Percentiles rank a stretch among this genome's conserved stretches.
These are phyloP conservation scores for Ibycter americanus DNA, from an alignment of 2,797 vertebrate species.

Conservation along the genomic window DNA sequence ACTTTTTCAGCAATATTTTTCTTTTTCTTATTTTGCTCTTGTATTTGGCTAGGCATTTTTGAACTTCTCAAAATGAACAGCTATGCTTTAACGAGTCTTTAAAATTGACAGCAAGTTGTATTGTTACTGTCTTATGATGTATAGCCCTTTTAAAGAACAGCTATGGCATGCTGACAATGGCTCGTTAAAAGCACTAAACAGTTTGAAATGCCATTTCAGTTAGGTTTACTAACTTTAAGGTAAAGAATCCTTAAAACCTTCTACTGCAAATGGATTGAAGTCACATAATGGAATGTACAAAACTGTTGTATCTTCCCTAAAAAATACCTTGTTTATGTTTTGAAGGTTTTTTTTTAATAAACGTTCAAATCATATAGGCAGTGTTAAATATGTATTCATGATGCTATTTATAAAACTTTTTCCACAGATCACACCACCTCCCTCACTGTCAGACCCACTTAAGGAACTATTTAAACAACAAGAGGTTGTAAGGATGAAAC, in stretches of 20 bases:
- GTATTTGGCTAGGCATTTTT: not conserved
- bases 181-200: not conserved
- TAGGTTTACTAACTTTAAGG: not conserved
- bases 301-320: not conserved
- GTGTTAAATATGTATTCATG: not conserved
- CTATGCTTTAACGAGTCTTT: not conserved
- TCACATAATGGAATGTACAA: not conserved
- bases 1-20: not conserved
- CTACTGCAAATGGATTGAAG: not conserved
- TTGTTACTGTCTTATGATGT: not conserved
- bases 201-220: not conserved
- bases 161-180: not conserved
- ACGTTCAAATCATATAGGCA: not conserved
- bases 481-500: slow-evolving; percentile 96
- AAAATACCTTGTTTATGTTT: not conserved
- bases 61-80: not conserved
- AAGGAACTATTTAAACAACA: slow-evolving; percentile 99
- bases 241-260: not conserved
- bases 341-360: not conserved
- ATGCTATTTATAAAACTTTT: not conserved
- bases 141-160: not conserved
- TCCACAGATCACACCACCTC: slow-evolving; percentile 94
- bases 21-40: not conserved
- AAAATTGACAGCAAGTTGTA: not conserved
- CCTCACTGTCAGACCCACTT: slow-evolving; percentile 93